A percentile compares a stretch with the other conserved stretches of the same genome.
These are phyloP conservation scores for Drosophila sechellia DNA, from an alignment of 1,140 invertebrate species.

Conservation along the genomic window DNA sequence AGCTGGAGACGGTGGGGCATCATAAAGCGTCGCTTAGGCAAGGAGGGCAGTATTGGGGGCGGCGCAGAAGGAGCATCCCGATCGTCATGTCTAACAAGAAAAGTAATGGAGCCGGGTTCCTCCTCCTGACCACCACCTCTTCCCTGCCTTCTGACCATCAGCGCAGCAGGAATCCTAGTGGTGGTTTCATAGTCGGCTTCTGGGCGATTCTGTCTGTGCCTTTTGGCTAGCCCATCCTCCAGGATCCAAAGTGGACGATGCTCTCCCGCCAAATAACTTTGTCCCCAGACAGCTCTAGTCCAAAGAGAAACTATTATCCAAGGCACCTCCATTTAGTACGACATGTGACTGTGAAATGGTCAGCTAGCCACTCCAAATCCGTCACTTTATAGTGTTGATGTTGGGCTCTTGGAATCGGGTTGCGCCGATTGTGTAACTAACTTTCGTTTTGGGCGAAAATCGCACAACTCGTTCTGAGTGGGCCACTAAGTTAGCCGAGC, in stretches of 20 bases:
- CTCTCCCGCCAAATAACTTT: constrained; percentile 39
- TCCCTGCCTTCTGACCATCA: background rate
- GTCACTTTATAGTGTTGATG: constrained; percentile 43
- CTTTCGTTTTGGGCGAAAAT: constrained; percentile 69
- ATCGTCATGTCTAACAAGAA: constrained; percentile 40
- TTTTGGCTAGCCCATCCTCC: constrained; percentile 59
- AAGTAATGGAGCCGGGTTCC: constrained; percentile 21
- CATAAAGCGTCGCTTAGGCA: constrained; percentile 38
- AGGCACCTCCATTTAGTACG: constrained; percentile 42
- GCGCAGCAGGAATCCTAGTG: constrained; percentile 6
- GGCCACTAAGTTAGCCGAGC: constrained; percentile 17
- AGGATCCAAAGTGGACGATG: constrained; percentile 75
- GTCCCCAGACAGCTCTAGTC: background rate
- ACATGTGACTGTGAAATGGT: constrained; percentile 12
- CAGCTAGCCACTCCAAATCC: background rate
- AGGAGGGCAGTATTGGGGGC: background rate
- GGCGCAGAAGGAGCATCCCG: background rate
- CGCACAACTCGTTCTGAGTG: constrained; percentile 55
- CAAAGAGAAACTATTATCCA: constrained; percentile 30
- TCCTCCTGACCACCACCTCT: constrained; percentile 11
- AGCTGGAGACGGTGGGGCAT: constrained; percentile 23
- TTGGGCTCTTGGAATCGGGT: background rate
- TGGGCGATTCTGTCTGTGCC: constrained; percentile 30
- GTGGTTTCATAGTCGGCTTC: constrained; percentile 46
- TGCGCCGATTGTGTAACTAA: constrained; percentile 36